These are phyloP conservation scores for Drosophila aff. DNA, from an alignment of 1,140 invertebrate species.

Conservation along the genomic window DNA sequence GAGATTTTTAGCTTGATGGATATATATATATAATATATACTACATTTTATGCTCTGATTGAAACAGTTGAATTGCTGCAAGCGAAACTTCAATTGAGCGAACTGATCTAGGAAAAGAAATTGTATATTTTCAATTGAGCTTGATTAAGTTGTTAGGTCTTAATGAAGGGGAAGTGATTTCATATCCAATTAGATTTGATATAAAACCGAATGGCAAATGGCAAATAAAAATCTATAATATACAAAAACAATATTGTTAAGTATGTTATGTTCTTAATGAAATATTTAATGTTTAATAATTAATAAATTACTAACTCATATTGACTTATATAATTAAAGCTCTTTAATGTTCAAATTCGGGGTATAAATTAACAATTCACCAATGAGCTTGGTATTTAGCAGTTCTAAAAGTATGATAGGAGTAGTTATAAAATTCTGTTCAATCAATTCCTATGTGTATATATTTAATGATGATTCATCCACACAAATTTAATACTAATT, in stretches of 20 bases:
- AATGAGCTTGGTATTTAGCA: neutral
- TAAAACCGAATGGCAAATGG: neutral
- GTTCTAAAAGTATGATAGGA: neutral
- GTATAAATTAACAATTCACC: neutral
- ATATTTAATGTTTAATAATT: neutral
- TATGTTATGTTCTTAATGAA: neutral
- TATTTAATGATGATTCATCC: constrained; percentile 24
- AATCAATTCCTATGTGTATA: neutral
- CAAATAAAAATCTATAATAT: neutral
- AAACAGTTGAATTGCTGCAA: neutral
- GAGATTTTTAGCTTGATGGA: neutral
- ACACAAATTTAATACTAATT: constrained; percentile 26
- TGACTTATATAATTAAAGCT: too few species aligned
- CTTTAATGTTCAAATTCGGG: too few species aligned
- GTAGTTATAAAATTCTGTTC: neutral
- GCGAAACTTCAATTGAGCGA: neutral
- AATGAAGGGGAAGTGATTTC: constrained; percentile 1
- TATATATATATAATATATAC: neutral
- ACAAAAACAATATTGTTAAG: neutral
- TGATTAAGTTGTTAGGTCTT: constrained; percentile 1
- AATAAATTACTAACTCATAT: neutral
- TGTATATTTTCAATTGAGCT: constrained; percentile 11
- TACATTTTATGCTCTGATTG: neutral
- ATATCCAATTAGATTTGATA: neutral
- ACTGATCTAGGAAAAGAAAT: constrained; percentile 6